Base-by-base conservation (phyloP, 2,888 invertebrate species). In the Agrilus cyanescens region DNA sequence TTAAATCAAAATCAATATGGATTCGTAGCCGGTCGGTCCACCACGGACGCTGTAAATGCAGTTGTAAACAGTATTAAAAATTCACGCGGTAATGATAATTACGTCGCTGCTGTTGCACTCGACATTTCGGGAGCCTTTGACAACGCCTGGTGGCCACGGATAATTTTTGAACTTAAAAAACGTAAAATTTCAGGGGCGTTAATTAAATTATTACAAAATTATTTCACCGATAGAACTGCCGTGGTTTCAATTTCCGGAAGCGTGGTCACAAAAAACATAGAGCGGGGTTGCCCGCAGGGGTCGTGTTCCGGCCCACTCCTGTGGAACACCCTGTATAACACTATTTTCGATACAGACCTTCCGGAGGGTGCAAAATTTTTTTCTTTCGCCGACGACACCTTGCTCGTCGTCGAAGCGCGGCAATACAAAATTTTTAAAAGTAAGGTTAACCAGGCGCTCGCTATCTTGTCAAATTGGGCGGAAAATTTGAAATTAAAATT, bases 91-190 rank as follows among this genome's bases (percentile, higher is more conserved):
- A 25, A 16, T 15, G 37, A 42, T 1, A 40, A 41, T 10, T 47
- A 49, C 36, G 36, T 49, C 32, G 45, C 46, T 31, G 32, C 36
- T 3, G 41, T 51, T 3, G 34, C 47, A 12, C 14, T 51, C n/a
- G 49, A 51, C 35, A 48, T 51, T 3, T 14, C 32, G 14, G 51
- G 50, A 13, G 58, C 57, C 14, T 58, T 59, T 32, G 57, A 59
- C 35, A 51, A 46, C 37, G 56, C 57, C 1, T 58, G 55, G 57
- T 57, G 57, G 56, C 57, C 56, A 3, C 18, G 25, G 12, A 8
- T n/a, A n/a, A n/a, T n/a, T n/a, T n/a, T n/a, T n/a, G n/a, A n/a
- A n/a, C n/a, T n/a, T n/a, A n/a, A n/a, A 35, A 36, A 1, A 29
- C 10, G 2, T 34, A 36, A 32, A 18, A 35, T 10, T 25, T 41